Base-by-base conservation (phyloP, 2,113 vertebrate genomes). In the Bubalus kerabau region DNA sequence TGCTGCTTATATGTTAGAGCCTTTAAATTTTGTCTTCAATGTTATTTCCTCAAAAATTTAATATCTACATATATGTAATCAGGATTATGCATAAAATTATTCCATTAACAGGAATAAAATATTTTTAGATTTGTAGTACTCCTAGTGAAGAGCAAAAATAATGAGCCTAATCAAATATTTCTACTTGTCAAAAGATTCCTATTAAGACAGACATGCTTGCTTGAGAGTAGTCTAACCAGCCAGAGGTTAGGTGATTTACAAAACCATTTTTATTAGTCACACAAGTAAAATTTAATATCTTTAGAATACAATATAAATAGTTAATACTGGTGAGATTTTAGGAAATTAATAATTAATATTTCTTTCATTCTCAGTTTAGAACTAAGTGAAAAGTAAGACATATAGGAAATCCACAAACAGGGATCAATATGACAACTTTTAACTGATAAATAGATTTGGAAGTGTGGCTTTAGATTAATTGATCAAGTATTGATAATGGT, bases 121-220 rank as follows among this genome's bases (percentile, higher is more conserved):
- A 92, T 54, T 56, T 94, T 60, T 94, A 30, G 5, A 91, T 94
- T 94, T 76, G 48, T 78, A 91, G 32, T 83, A 21, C 9, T 28
- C 7, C 0, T 28, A 52, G 9, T 83, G 48, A 82, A 88, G 59
- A 86, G 48, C 56, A 28, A 92, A 96, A 89, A 14, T 83, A 94
- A 92, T 90, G 56, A 92, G 17, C 56, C 46, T 90, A 97, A 94
- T 87, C 23, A 89, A 82, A 96, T 56, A 43, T 76, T 17, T 74
- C 5, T 82, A 56, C 24, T 28, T 94, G n/a, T 91, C 74, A 94
- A 90, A 92, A 64, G 46, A 84, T 71, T 95, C 95, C 56, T 23
- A 87, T 50, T 78, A 87, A 62, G 15, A 52, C 43, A 90, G 80
- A 78, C 26, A 40, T 50, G 15, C 17, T 92, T 56, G 23, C 30